Conservation (phyloP, 2,888 invertebrate genomes). For the Brenthis hecate region DNA sequence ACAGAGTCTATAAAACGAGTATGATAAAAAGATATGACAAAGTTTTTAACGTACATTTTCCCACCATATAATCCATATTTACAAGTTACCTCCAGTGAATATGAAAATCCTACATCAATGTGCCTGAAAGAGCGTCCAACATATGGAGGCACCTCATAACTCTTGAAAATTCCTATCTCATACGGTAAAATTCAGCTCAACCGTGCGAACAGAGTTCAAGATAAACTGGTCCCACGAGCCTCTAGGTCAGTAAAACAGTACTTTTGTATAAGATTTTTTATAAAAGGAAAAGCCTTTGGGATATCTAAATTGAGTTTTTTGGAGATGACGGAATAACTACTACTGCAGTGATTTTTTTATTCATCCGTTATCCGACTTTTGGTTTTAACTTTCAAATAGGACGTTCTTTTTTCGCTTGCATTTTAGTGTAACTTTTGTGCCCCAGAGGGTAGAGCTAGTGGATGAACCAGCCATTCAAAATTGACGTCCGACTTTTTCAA, state of each 20-base stretch:
- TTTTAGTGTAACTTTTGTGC: conserved; percentile 2
- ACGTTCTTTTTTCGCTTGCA: conserved; percentile 1
- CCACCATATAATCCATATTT: conserved; percentile 12
- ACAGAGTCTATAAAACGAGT: background rate
- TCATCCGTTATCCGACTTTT: conserved; percentile 20
- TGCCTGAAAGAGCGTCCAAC: conserved; percentile 21
- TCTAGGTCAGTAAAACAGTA: conserved; percentile 37
- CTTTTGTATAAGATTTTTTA: conserved; percentile 38
- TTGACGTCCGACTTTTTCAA: background rate
- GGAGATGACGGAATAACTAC: conserved; percentile 38
- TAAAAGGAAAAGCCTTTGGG: conserved; percentile 37
- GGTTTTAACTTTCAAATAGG: conserved; percentile 4
- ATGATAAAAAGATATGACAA: background rate
- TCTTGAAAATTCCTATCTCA: conserved; percentile 23
- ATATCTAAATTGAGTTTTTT: conserved; percentile 37
- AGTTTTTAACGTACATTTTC: background rate
- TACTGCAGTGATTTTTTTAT: conserved; percentile 30
- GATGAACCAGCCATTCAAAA: background rate
- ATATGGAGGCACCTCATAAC: conserved; percentile 22
- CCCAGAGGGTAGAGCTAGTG: background rate
- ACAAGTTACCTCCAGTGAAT: conserved; percentile 18
- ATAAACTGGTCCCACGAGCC: conserved; percentile 25
- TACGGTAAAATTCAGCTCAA: conserved; percentile 22
- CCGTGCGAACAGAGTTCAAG: conserved; percentile 25
- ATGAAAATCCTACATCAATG: conserved; percentile 23